Evolutionary conservation across 2,888 invertebrate species (phyloP).

Genomic region (Hyposoter dolosus): DNA sequence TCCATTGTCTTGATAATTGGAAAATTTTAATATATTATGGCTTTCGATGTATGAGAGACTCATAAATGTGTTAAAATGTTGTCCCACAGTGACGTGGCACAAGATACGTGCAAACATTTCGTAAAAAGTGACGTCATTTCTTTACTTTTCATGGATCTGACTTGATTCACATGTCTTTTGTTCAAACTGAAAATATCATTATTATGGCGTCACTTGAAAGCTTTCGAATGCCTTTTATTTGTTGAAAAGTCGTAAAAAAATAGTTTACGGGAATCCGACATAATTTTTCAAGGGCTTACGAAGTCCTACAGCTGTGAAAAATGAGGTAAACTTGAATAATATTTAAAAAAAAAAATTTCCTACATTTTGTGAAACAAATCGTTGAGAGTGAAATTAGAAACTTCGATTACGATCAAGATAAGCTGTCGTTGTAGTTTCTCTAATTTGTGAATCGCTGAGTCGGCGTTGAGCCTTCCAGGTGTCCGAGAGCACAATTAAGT

Average conservation of each 20-base stretch:
- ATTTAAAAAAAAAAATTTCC: no score
- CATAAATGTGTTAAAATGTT: background rate
- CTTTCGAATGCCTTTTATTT: background rate
- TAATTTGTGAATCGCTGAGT: no score
- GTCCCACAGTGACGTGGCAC: background rate
- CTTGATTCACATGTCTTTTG: background rate
- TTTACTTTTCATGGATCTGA: background rate
- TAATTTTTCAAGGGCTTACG: no score
- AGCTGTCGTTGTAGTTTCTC: no score
- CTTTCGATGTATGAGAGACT: background rate
- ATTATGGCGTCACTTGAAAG: background rate
- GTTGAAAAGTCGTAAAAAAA: background rate
- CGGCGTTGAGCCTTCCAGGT: no score
- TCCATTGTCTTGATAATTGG: background rate
- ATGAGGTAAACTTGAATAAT: no score
- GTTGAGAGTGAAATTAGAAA: no score
- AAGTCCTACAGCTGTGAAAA: no score
- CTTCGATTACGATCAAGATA: no score
- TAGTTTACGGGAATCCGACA: no score
- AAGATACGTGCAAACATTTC: constrained; percentile 8
- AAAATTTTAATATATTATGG: background rate
- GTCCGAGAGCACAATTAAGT: background rate
- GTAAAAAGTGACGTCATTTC: background rate
- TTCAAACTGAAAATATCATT: background rate
- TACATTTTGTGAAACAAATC: no score